These are phyloP conservation scores for Hyalella azteca DNA, from an alignment of 2,888 invertebrate genomes.

Conservation along the genomic window DNA sequence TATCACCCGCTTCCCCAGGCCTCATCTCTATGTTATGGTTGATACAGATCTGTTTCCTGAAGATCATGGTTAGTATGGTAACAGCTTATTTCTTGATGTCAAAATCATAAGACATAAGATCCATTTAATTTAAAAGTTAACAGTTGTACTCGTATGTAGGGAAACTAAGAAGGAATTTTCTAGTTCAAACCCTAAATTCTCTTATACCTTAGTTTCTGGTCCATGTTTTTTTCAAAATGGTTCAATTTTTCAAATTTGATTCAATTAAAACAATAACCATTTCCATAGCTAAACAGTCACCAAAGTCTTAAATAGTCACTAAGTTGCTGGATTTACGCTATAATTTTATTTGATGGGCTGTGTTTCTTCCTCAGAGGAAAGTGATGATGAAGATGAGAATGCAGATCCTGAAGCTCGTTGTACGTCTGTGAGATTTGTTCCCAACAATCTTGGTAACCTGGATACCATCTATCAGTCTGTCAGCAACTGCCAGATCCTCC, in stretches of 20 bases:
- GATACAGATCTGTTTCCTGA: slow-evolving; percentile 70
- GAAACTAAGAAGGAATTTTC: no score
- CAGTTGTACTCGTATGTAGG: no score
- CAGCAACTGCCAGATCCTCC: slow-evolving; percentile 77
- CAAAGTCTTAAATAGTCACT: no score
- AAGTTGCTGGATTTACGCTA: background rate
- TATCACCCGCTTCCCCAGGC: slow-evolving; percentile 68
- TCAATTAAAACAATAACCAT: no score
- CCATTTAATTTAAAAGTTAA: no score
- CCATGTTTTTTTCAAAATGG: no score
- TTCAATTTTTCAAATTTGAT: no score
- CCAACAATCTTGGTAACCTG: slow-evolving; percentile 70
- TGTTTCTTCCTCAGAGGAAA: slow-evolving; percentile 60
- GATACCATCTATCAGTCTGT: slow-evolving; percentile 76
- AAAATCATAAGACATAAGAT: no score
- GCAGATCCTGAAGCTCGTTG: slow-evolving; percentile 67
- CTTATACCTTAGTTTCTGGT: no score
- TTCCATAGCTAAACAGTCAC: background rate
- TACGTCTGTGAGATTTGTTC: slow-evolving; percentile 76
- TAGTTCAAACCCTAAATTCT: no score
- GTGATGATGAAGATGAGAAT: slow-evolving; percentile 66
- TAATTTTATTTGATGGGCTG: background rate
- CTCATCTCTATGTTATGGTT: slow-evolving; percentile 76
- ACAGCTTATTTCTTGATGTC: no score
- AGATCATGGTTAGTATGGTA: slow-evolving; percentile 8